Evolutionary conservation across 2,797 vertebrate species (phyloP), one percentile per base, ranked within the genome.

Genomic region (Salarias fasciatus): DNA sequence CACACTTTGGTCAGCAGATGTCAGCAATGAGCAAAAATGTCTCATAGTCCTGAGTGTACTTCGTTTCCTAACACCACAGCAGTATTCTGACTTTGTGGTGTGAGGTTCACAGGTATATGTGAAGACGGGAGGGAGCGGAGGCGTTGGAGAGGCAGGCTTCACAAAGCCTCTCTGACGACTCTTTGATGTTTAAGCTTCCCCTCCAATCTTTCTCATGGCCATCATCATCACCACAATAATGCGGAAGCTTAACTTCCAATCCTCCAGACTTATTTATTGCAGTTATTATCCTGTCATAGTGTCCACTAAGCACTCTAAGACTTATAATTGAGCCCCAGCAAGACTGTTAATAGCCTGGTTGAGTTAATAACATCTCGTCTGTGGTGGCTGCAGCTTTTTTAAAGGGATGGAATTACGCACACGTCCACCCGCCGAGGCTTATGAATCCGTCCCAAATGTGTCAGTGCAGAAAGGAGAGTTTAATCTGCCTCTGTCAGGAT

Each of bases 401-500:
- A 31, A 52, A 56, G 51, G 52, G 54, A 55, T 41, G 28, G 45
- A 60, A 48, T 69, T 57, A 57, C 68, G 29, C 61, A 61, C 70
- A 64, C 63, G 69, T 49, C 45, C 53, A 55, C 51, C 47, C 55
- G 44, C 47, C 11, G 38, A 76, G 69, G 82, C 76, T 88, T 85
- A 81, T 33, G 72, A 77, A 56, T 64, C 29, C 37, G 58, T 75
- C 88, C 76, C 72, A 85, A 80, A 91, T 90, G 82, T 88, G 88
- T 91, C 86, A 75, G 63, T 4, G 10, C 43, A 75, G 67, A 82
- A 79, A 67, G 63, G 49, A 62, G 80, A 75, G 49, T 8, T 6
- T 83, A 86, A 91, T 90, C 83, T 80, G 64, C 83, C 82, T 89
- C 77, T 65, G 66, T 86, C 74, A 83, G 86, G 85, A 89, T 85